Evolutionary conservation across 2,888 invertebrate species (phyloP).

Genomic region (Drosophila picticornis): DNA sequence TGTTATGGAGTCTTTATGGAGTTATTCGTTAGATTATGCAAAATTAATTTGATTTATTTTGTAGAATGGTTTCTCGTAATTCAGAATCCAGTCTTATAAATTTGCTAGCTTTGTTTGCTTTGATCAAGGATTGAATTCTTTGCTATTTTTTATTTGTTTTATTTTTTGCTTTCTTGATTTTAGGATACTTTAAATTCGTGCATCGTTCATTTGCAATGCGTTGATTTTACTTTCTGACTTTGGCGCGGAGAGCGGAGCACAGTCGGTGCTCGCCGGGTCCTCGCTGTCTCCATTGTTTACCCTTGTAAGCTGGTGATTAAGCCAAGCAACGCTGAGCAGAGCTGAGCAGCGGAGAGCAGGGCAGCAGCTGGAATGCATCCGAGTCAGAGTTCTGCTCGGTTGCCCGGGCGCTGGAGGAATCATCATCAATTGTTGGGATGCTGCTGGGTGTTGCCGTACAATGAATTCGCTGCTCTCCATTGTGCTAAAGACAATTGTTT

Average conservation of each 20-base stretch:
- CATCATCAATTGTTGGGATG: slow-evolving; percentile 56
- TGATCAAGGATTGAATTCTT: neutral
- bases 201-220: slow-evolving; percentile 27
- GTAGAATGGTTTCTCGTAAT: neutral
- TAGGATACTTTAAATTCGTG: slow-evolving; percentile 46
- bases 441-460: slow-evolving; percentile 55
- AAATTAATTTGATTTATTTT: neutral
- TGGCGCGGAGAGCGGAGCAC: neutral
- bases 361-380: neutral
- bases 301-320: slow-evolving; percentile 79
- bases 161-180: slow-evolving; percentile 1
- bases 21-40: too few species aligned
- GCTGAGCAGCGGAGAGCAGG: slow-evolving; percentile 1
- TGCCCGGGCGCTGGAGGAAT: slow-evolving; percentile 28
- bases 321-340: slow-evolving; percentile 59
- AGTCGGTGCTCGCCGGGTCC: slow-evolving; percentile 1
- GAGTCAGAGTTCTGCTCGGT: neutral
- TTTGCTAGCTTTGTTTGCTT: neutral
- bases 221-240: slow-evolving; percentile 60
- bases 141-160: neutral
- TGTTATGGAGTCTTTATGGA: too few species aligned
- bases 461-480: slow-evolving; percentile 61
- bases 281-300: slow-evolving; percentile 64
- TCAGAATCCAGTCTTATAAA: neutral
- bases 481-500: slow-evolving; percentile 78